Conservation (phyloP, 2,113 vertebrate species). For the Cyrtonyx montezumae region DNA sequence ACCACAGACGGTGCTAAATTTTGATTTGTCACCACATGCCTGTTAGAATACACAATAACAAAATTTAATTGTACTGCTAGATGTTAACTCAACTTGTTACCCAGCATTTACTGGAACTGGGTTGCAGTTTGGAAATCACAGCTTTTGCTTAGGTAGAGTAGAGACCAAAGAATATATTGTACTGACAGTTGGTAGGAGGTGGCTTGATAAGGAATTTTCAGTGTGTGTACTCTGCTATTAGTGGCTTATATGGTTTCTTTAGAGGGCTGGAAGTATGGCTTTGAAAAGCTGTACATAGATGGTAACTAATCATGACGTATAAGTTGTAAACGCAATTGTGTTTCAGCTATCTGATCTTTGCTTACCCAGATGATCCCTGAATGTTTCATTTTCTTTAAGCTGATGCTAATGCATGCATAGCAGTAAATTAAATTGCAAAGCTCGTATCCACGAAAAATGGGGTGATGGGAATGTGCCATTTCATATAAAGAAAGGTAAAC, state of each 20-base stretch:
- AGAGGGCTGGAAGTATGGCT: neutral
- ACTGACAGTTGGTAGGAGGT: neutral
- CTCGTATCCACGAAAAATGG: neutral
- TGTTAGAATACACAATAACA: neutral
- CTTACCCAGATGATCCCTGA: neutral
- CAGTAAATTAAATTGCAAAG: neutral
- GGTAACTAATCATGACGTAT: neutral
- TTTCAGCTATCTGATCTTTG: neutral
- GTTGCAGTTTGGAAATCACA: neutral
- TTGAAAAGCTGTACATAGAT: neutral
- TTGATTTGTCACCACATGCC: neutral
- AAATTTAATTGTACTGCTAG: neutral
- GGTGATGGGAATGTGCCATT: neutral
- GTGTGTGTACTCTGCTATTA: neutral
- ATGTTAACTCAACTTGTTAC: neutral
- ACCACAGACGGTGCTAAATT: neutral
- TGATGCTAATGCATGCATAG: neutral
- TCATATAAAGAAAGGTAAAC: neutral
- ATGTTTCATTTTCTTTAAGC: neutral
- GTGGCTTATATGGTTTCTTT: neutral
- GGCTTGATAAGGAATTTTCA: neutral
- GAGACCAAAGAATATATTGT: neutral
- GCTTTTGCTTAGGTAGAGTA: neutral
- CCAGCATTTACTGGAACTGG: neutral
- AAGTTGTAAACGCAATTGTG: neutral